Evolutionary conservation across 2,888 invertebrate species (phyloP).

Genomic region (Plusia festucae): DNA sequence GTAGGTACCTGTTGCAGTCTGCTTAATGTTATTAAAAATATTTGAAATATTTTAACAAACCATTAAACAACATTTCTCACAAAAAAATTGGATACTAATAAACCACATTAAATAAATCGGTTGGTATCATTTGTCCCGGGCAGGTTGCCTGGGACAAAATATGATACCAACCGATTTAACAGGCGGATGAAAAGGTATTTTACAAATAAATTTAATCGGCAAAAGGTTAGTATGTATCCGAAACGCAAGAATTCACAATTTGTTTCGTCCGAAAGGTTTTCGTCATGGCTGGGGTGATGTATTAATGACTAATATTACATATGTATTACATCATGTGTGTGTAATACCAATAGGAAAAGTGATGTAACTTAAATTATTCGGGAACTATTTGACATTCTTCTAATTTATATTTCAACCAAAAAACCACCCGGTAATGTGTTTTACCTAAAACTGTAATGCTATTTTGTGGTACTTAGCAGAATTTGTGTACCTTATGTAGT

Average conservation of each 20-base stretch:
- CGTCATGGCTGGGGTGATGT: neutral
- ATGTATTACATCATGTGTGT: neutral
- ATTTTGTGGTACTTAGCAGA: no score
- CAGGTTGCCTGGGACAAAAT: no score
- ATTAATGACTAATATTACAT: neutral
- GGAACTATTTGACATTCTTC: no score
- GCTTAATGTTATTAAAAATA: no score
- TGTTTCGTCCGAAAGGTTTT: neutral
- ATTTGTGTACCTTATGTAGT: no score
- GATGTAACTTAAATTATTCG: neutral
- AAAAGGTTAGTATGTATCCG: neutral
- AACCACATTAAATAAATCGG: conserved; percentile 2
- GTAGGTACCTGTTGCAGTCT: no score
- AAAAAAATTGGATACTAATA: neutral
- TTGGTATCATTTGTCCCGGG: conserved; percentile 4
- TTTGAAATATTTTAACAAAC: neutral
- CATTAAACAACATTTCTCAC: neutral
- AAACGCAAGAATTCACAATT: conserved; percentile 1
- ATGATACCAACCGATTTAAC: no score
- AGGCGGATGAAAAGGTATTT: neutral
- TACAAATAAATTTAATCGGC: neutral
- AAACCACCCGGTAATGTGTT: no score
- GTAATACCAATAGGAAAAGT: neutral
- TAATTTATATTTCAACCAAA: no score
- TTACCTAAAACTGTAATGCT: no score